Conservation (phyloP, 2,797 vertebrate species). For the Sebastes variabilis region DNA sequence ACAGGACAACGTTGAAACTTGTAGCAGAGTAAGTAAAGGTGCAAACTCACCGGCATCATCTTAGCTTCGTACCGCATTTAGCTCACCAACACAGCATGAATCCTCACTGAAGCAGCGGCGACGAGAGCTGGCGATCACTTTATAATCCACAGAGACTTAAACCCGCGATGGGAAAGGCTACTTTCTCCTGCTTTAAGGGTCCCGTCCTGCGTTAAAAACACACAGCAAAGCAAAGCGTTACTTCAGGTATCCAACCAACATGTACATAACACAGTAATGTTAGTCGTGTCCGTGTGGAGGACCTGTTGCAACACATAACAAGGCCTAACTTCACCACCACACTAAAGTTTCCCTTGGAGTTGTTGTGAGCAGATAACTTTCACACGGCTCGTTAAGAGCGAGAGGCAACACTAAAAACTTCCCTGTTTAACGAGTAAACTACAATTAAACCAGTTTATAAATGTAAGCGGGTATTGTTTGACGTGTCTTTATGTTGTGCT, state of each 20-base stretch:
- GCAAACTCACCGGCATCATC: slow-evolving; percentile 95
- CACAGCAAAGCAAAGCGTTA: not conserved
- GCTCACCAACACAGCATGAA: slow-evolving; percentile 67
- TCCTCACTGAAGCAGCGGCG: slow-evolving; percentile 69
- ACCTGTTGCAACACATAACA: slow-evolving; percentile 80
- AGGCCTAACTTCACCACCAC: slow-evolving; percentile 65
- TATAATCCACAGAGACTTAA: slow-evolving; percentile 58
- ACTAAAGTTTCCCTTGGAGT: slow-evolving; percentile 77
- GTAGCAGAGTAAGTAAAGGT: not conserved
- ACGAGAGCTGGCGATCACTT: slow-evolving; percentile 69
- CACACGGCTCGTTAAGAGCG: not conserved
- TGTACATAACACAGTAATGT: not conserved
- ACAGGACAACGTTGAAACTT: slow-evolving; percentile 1
- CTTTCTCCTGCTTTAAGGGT: slow-evolving; percentile 53
- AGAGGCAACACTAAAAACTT: not conserved
- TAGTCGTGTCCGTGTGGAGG: slow-evolving; percentile 8
- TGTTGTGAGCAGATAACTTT: slow-evolving; percentile 69
- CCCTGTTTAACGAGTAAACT: fast-evolving
- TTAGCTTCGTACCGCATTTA: slow-evolving; percentile 93
- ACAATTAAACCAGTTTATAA: not conserved
- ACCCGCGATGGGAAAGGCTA: slow-evolving; percentile 55
- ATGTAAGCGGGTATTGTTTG: fast-evolving
- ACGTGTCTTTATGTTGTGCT: slow-evolving; percentile 25
- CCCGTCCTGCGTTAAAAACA: slow-evolving; percentile 54
- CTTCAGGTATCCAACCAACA: not conserved